These are phyloP conservation scores for Ceuthmochares aereus DNA, from an alignment of 2,113 vertebrate species.

Conservation along the genomic window DNA sequence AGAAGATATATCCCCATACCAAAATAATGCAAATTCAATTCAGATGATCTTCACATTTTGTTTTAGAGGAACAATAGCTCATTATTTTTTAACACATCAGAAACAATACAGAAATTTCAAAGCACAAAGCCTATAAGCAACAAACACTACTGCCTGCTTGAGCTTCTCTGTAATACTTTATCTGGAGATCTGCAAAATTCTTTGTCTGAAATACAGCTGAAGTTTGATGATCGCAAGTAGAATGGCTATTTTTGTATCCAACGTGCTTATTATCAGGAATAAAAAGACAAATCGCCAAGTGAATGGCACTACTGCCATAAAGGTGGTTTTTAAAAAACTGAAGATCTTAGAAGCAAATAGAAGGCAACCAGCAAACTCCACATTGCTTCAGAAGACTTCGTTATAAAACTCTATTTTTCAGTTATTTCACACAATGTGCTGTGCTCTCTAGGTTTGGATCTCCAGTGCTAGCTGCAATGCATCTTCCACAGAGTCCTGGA, in stretches of 20 bases:
- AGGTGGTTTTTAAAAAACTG: constrained; percentile 15
- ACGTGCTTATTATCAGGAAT: not conserved
- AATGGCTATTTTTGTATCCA: not conserved
- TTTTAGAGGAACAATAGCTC: not conserved
- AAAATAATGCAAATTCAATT: not conserved
- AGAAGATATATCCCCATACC: not conserved
- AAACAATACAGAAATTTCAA: not conserved
- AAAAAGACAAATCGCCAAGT: constrained; percentile 13
- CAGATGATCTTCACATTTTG: not conserved
- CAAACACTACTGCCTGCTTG: not conserved
- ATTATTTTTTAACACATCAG: not conserved
- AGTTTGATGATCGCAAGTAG: not conserved
- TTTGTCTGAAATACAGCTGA: not conserved
- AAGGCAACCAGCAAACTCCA: constrained; percentile 27
- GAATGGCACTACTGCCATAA: not conserved
- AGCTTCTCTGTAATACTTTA: not conserved
- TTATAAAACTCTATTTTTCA: not conserved
- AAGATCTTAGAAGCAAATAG: constrained; percentile 31
- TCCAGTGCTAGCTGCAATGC: not conserved
- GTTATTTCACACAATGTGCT: not conserved
- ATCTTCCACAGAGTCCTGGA: not conserved
- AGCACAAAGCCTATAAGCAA: not conserved
- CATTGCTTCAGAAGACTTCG: not conserved
- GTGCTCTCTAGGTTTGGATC: not conserved
- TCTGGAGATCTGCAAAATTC: not conserved